Conservation (phyloP, 2,888 invertebrate genomes). For the Dryocosmus kuriphilus region DNA sequence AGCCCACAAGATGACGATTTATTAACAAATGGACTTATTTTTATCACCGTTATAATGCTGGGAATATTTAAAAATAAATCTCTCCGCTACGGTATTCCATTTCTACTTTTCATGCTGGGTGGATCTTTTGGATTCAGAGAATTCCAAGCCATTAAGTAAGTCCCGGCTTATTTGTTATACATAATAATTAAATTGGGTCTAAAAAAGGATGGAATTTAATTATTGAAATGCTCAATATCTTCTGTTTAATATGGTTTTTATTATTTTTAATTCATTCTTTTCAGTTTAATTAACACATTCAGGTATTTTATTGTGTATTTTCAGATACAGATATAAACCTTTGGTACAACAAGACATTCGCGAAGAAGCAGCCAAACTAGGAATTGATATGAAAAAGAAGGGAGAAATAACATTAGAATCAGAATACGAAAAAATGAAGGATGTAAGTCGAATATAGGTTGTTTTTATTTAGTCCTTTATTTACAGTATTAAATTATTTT, state of each 20-base stretch:
- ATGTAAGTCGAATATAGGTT: slow-evolving; percentile 63
- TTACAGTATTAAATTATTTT: too few relatives aligned
- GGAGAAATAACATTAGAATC: slow-evolving; percentile 86
- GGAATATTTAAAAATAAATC: not conserved
- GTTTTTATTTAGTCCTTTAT: too few relatives aligned
- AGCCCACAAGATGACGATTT: not conserved
- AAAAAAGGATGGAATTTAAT: too few relatives aligned
- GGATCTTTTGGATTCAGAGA: slow-evolving; percentile 88
- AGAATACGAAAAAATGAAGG: slow-evolving; percentile 86
- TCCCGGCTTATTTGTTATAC: not conserved
- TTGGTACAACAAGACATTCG: not conserved
- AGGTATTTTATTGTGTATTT: not conserved
- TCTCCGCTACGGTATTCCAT: slow-evolving; percentile 85
- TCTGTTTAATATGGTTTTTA: too few relatives aligned
- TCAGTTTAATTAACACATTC: too few relatives aligned
- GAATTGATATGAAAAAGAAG: slow-evolving; percentile 83
- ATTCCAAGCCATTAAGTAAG: slow-evolving; percentile 86
- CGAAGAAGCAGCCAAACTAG: slow-evolving; percentile 84
- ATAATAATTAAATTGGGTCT: too few relatives aligned
- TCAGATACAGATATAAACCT: slow-evolving; percentile 20
- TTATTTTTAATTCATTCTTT: too few relatives aligned
- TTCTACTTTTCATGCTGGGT: slow-evolving; percentile 85
- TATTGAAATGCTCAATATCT: too few relatives aligned
- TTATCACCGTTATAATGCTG: not conserved
- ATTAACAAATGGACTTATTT: not conserved